A percentile compares a stretch with the other conserved stretches of the same genome.
phyloP scores from a whole-genome alignment of 2,888 invertebrate genomes.

The Erebia epiphron region DNA sequence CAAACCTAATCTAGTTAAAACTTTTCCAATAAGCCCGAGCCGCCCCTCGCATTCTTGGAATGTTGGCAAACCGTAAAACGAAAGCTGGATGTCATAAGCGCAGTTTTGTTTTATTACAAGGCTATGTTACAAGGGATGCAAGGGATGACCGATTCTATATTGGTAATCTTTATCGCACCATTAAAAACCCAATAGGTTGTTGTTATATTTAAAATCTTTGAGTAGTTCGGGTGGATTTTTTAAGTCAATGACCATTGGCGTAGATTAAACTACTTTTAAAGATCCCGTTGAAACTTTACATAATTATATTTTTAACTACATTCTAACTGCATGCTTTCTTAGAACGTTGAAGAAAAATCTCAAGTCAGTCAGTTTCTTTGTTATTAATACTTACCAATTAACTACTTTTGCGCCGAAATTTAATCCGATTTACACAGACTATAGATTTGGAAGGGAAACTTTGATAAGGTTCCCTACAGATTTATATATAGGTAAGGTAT shows the following conservation, averaged over 20 bases:
- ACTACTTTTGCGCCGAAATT: no score
- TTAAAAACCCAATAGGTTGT: neutral
- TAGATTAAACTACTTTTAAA: neutral
- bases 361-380: neutral
- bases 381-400: neutral
- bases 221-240: neutral
- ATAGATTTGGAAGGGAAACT: no score
- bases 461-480: neutral
- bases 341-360: neutral
- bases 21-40: conserved; percentile 74
- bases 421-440: no score
- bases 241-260: neutral
- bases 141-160: neutral
- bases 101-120: conserved; percentile 26
- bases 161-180: conserved; percentile 2
- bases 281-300: no score
- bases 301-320: no score
- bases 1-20: conserved; percentile 77
- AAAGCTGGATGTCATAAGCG: conserved; percentile 40
- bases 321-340: no score
- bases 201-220: neutral
- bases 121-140: conserved; percentile 20
- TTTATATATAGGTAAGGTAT: neutral
- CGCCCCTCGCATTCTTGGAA: conserved; percentile 62
- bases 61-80: conserved; percentile 47